A percentile compares a stretch with the other conserved stretches of the same genome.
Conservation (phyloP, 2,113 vertebrate species). For the Zosterops japonicus region DNA sequence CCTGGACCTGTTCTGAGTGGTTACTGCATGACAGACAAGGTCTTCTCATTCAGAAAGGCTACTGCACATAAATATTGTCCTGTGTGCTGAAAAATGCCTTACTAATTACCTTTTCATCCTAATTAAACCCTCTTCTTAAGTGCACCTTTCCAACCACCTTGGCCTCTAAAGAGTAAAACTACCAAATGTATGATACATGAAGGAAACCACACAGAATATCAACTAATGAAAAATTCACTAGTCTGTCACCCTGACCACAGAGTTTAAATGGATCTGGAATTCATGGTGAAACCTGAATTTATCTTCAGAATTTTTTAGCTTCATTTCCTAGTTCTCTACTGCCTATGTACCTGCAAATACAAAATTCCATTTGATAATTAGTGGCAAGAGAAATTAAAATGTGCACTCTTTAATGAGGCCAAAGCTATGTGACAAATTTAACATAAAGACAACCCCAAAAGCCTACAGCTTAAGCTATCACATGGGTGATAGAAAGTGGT, state of each 20-base stretch:
- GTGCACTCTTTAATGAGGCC: background rate
- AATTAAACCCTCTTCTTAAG: background rate
- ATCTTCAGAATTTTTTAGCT: background rate
- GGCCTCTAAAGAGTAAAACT: background rate
- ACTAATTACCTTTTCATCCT: background rate
- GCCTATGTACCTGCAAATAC: background rate
- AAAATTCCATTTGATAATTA: background rate
- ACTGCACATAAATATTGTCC: background rate
- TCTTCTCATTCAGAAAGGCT: background rate
- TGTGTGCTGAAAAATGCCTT: background rate
- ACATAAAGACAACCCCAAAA: background rate
- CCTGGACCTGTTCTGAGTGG: background rate
- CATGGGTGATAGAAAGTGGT: background rate
- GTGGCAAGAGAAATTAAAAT: background rate
- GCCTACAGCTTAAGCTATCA: conserved; percentile 6
- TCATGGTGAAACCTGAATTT: background rate
- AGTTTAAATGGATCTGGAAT: conserved; percentile 7
- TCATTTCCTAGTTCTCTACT: background rate
- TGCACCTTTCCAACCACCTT: background rate
- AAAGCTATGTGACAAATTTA: background rate
- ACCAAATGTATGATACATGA: background rate
- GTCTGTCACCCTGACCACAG: background rate
- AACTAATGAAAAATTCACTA: conserved; percentile 30
- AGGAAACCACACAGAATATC: background rate
- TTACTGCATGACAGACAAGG: background rate